These are phyloP conservation scores for Agrilus planipennis DNA, from an alignment of 1,140 invertebrate species.

Conservation along the genomic window DNA sequence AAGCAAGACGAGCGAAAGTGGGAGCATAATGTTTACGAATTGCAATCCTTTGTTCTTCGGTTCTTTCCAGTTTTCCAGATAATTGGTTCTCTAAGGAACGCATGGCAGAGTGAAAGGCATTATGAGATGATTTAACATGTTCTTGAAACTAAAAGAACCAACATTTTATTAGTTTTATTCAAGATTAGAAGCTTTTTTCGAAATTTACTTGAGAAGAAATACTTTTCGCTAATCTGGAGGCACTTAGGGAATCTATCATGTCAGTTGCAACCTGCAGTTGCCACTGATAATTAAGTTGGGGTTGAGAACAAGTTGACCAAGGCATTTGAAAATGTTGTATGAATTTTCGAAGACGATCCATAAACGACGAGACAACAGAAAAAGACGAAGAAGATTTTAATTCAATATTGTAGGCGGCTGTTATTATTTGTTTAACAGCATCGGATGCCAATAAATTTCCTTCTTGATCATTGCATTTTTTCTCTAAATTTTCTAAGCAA, in stretches of 20 bases:
- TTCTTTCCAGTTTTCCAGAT: slow-evolving; percentile 61
- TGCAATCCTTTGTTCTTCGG: slow-evolving; percentile 66
- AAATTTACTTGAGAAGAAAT: slow-evolving; percentile 58
- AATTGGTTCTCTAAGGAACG: slow-evolving; percentile 57
- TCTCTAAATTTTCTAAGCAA: slow-evolving; percentile 53
- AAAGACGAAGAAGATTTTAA: slow-evolving; percentile 66
- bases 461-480: slow-evolving; percentile 43
- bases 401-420: slow-evolving; percentile 72
- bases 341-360: slow-evolving; percentile 67
- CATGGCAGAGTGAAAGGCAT: slow-evolving; percentile 54
- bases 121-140: slow-evolving; percentile 53
- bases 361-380: slow-evolving; percentile 57
- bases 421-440: slow-evolving; percentile 70
- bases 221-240: slow-evolving; percentile 57
- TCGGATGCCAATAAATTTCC: slow-evolving; percentile 53
- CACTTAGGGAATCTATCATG: slow-evolving; percentile 59
- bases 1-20: slow-evolving; percentile 63
- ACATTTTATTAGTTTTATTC: no score
- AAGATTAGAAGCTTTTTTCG: no score
- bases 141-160: slow-evolving; percentile 47
- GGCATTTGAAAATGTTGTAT: slow-evolving; percentile 47
- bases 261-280: slow-evolving; percentile 53
- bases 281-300: slow-evolving; percentile 57
- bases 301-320: slow-evolving; percentile 50
- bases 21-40: slow-evolving; percentile 72